Percentiles rank a stretch among this genome's conserved stretches.
Evolutionary conservation across 2,113 vertebrate species (phyloP).

Genomic region (Crocuta crocuta): DNA sequence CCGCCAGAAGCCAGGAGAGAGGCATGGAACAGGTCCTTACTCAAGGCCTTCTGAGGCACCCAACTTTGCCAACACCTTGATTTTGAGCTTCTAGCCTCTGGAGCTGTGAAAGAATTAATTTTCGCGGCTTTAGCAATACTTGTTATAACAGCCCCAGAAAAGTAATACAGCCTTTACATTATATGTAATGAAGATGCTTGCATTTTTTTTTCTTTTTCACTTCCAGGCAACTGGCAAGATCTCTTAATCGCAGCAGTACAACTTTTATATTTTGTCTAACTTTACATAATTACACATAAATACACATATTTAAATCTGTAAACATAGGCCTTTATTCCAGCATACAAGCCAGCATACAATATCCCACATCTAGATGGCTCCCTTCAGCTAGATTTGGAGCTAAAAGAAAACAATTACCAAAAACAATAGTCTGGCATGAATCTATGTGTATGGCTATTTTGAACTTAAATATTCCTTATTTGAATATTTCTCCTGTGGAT

Average conservation of each 20-base stretch:
- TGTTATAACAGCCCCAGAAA: not conserved
- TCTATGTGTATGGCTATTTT: not conserved
- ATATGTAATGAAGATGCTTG: not conserved
- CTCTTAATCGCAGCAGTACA: not conserved
- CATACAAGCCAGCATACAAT: no score
- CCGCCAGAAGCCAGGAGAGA: not conserved
- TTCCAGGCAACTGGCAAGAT: not conserved
- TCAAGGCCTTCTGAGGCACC: not conserved
- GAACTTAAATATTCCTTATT: not conserved
- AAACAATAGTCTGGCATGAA: not conserved
- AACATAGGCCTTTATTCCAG: not conserved
- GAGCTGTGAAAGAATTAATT: not conserved
- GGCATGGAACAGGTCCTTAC: not conserved
- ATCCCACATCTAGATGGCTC: not conserved
- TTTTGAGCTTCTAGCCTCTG: not conserved
- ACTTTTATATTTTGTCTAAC: not conserved
- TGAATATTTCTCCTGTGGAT: not conserved
- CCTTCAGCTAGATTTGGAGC: not conserved
- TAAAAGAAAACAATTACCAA: not conserved
- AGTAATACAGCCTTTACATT: not conserved
- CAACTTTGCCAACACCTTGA: not conserved
- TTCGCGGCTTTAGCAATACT: not conserved
- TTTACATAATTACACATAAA: not conserved
- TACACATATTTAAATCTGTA: not conserved
- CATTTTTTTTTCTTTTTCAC: not conserved